Percentiles rank a stretch among this genome's conserved stretches.
Evolutionary conservation across 2,888 invertebrate species (phyloP).

Genomic region (Himalopsyche japonica): DNA sequence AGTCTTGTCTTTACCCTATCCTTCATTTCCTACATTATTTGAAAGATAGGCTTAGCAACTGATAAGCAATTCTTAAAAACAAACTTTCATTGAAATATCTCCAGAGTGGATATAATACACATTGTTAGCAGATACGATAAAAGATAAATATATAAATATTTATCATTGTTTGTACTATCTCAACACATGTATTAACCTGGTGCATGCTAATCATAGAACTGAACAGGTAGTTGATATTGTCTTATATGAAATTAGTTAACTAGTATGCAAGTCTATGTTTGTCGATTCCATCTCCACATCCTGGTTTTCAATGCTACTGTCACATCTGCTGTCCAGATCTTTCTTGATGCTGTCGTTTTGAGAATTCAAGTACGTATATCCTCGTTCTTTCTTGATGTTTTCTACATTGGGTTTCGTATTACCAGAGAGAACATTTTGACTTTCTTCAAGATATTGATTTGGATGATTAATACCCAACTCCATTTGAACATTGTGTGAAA

Average conservation of each 20-base stretch:
- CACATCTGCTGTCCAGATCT: background rate
- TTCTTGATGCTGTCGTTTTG: conserved; percentile 10
- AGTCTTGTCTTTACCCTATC: no score
- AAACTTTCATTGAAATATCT: no score
- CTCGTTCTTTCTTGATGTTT: conserved; percentile 17
- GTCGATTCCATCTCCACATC: conserved; percentile 10
- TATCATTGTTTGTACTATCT: no score
- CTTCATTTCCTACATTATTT: no score
- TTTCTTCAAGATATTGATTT: conserved; percentile 88
- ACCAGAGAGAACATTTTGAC: conserved; percentile 60
- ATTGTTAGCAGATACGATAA: no score
- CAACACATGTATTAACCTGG: no score
- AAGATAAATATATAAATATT: no score
- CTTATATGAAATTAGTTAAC: background rate
- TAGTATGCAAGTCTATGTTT: conserved; percentile 2
- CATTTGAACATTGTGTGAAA: conserved; percentile 66
- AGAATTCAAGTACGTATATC: background rate
- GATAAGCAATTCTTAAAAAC: no score
- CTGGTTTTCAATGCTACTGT: conserved; percentile 13
- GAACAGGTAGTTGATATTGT: background rate
- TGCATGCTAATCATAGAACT: no score
- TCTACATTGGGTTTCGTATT: conserved; percentile 48
- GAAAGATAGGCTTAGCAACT: no score
- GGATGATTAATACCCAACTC: conserved; percentile 83
- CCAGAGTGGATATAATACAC: no score